These are phyloP conservation scores for Aethina tumida DNA, from an alignment of 1,140 invertebrate genomes.

Conservation along the genomic window DNA sequence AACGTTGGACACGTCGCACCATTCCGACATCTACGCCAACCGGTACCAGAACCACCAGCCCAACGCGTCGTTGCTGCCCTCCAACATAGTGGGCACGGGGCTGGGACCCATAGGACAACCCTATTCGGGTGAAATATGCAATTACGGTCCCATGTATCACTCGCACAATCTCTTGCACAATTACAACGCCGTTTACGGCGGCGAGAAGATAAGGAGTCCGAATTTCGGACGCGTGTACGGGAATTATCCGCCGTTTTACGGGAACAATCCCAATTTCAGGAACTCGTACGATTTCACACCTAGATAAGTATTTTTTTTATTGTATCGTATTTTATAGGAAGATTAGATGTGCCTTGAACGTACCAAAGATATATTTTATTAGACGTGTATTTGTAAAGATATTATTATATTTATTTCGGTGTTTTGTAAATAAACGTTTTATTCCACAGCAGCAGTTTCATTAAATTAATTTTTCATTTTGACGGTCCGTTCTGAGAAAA, in stretches of 20 bases:
- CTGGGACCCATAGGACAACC: constrained; percentile 29
- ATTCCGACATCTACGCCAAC: constrained; percentile 19
- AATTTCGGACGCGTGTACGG: constrained; percentile 31
- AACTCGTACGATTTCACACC: constrained; percentile 31
- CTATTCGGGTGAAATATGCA: constrained; percentile 31
- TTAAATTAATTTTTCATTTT: no score
- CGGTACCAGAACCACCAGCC: constrained; percentile 24
- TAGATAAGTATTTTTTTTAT: constrained; percentile 20
- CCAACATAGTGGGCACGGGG: constrained; percentile 25
- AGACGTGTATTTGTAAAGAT: neutral
- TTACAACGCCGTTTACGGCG: constrained; percentile 32
- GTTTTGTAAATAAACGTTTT: neutral
- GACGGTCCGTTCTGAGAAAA: no score
- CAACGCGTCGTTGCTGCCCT: constrained; percentile 19
- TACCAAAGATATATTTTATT: neutral
- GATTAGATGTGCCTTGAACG: neutral
- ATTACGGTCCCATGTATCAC: constrained; percentile 35
- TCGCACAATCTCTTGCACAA: constrained; percentile 34
- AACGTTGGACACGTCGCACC: constrained; percentile 14
- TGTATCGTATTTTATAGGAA: neutral
- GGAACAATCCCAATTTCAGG: constrained; percentile 25
- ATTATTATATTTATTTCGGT: neutral
- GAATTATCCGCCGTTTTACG: constrained; percentile 30
- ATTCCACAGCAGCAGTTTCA: neutral
- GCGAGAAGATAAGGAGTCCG: constrained; percentile 27